A percentile compares a stretch with the other conserved stretches of the same genome.
Evolutionary conservation across 30 jellyfish, hydroid and myxozoan species (phyloP).

Genomic region (Turritopsis rubra): DNA sequence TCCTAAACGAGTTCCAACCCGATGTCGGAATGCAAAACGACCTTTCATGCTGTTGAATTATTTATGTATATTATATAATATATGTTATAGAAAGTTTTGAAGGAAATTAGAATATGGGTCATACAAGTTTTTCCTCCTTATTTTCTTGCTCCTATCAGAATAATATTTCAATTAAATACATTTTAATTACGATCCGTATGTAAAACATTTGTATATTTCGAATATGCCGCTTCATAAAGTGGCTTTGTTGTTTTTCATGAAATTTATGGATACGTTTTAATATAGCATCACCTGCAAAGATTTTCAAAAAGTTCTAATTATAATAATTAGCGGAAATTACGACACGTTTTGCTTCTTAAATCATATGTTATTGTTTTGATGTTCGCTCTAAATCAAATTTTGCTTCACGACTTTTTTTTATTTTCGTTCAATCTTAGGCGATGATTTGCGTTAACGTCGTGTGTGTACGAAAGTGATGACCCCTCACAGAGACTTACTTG

Average conservation of each 20-base stretch:
- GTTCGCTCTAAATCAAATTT: background rate
- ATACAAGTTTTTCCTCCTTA: background rate
- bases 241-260: background rate
- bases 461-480: background rate
- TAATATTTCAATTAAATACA: background rate
- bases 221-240: background rate
- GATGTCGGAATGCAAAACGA: background rate
- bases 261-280: background rate
- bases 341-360: background rate
- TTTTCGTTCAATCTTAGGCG: background rate
- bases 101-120: background rate
- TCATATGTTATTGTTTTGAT: background rate
- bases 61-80: background rate
- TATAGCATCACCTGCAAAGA: background rate
- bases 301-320: background rate
- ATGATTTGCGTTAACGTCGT: background rate
- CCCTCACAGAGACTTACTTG: background rate
- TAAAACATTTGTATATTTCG: background rate
- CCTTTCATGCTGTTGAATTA: background rate
- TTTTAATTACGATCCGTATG: background rate
- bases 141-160: background rate
- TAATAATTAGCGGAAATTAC: background rate
- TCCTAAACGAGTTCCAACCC: background rate
- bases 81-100: background rate
- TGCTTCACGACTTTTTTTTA: background rate